phyloP scores from a whole-genome alignment of 2,113 vertebrate species.

The Piaya cayana region DNA sequence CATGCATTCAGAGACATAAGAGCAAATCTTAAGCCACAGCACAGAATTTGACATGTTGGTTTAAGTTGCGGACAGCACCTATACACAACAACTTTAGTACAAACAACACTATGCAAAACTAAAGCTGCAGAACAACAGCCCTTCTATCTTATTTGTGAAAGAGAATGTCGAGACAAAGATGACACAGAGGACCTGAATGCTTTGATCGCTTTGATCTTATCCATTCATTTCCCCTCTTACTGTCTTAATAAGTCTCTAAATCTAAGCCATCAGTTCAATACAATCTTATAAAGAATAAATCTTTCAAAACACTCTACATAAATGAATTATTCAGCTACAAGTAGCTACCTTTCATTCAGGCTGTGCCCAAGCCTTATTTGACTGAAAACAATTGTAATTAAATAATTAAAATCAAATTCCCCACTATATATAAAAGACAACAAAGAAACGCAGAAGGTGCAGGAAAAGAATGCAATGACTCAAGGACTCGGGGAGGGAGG shows the following conservation, averaged over 20 bases:
- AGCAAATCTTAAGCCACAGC: not conserved
- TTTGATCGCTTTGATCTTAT: no score
- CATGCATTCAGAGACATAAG: no score
- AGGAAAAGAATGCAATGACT: not conserved
- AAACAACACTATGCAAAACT: not conserved
- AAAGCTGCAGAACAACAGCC: not conserved
- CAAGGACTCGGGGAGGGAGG: not conserved
- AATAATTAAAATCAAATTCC: not conserved
- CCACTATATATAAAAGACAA: not conserved
- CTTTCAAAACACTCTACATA: not conserved
- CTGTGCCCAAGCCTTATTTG: not conserved
- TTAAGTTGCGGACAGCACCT: not conserved
- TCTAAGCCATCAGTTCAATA: not conserved
- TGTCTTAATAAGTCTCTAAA: not conserved
- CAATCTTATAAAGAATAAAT: not conserved
- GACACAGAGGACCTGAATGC: not conserved
- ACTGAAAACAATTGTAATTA: not conserved
- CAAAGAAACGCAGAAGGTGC: not conserved
- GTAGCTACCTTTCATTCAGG: not conserved
- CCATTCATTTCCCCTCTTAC: no score
- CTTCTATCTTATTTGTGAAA: not conserved
- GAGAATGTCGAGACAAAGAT: fast-evolving
- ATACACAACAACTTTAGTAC: not conserved
- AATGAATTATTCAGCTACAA: not conserved
- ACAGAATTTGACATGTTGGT: not conserved